Evolutionary conservation across 2,888 invertebrate genomes (phyloP).

Genomic region (Entomobrya multifasciata): DNA sequence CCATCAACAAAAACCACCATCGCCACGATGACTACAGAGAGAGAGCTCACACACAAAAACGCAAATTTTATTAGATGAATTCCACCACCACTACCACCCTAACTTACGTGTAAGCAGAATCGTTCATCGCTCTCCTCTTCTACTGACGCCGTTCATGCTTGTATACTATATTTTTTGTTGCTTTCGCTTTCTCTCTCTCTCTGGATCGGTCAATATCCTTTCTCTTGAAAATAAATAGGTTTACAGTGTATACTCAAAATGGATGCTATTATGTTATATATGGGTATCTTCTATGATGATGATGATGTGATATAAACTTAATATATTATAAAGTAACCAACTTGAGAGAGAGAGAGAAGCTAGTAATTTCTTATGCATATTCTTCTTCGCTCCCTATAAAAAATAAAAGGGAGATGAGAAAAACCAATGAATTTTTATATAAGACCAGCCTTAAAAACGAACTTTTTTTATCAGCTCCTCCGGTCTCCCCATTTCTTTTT

Average conservation of each 20-base stretch:
- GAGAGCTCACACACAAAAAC: constrained; percentile 65
- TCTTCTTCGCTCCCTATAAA: constrained; percentile 48
- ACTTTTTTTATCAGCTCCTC: constrained; percentile 52
- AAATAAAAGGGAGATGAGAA: constrained; percentile 36
- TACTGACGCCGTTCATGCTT: constrained; percentile 19
- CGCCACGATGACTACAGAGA: constrained; percentile 37
- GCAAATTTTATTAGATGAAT: constrained; percentile 79
- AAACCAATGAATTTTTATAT: constrained; percentile 38
- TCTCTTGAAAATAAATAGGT: constrained; percentile 65
- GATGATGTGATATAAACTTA: constrained; percentile 17
- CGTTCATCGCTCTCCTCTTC: constrained; percentile 24
- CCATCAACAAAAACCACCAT: constrained; percentile 66
- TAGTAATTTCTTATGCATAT: constrained; percentile 69
- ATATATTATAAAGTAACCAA: constrained; percentile 46
- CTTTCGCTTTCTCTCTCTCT: constrained; percentile 31
- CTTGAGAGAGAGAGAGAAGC: constrained; percentile 32
- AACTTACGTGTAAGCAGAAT: constrained; percentile 6
- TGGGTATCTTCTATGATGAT: not conserved
- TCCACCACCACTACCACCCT: constrained; percentile 72
- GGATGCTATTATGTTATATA: not conserved
- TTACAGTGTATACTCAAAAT: not conserved
- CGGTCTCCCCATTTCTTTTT: constrained; percentile 29
- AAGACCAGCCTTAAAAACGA: constrained; percentile 14
- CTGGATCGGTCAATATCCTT: constrained; percentile 68
- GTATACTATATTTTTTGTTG: constrained; percentile 22